Evolutionary conservation across 2,888 invertebrate species (phyloP).

Genomic region (Trichopria drosophilae): DNA sequence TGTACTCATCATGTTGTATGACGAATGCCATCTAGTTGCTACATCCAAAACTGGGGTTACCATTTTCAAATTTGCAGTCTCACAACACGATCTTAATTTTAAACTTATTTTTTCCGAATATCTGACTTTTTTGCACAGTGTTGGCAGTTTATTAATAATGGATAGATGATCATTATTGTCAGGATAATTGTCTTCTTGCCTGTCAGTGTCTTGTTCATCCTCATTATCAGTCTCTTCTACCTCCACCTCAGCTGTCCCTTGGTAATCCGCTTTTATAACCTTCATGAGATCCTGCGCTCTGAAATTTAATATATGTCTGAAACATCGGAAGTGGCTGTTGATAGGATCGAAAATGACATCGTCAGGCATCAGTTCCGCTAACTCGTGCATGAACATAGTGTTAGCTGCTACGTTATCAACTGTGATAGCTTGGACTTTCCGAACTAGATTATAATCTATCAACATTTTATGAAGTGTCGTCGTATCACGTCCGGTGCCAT

Average conservation of each 20-base stretch:
- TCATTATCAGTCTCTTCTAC: neutral
- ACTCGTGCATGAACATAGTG: too few relatives aligned
- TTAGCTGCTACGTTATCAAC: too few relatives aligned
- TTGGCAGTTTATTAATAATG: neutral
- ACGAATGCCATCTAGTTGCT: too few relatives aligned
- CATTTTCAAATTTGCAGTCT: neutral
- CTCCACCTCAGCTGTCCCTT: neutral
- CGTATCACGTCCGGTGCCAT: neutral
- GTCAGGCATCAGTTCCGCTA: neutral
- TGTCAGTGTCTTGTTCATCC: too few relatives aligned
- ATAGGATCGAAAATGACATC: too few relatives aligned
- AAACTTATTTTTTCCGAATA: neutral
- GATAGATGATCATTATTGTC: neutral
- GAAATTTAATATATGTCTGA: too few relatives aligned
- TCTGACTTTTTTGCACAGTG: conserved; percentile 1
- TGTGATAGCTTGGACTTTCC: too few relatives aligned
- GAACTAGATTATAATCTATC: too few relatives aligned
- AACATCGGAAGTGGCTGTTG: too few relatives aligned
- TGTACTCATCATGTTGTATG: conserved; percentile 4
- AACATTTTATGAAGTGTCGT: too few relatives aligned
- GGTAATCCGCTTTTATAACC: neutral
- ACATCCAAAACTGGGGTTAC: neutral
- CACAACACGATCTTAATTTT: too few relatives aligned
- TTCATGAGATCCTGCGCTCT: too few relatives aligned
- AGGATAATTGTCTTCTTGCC: neutral